Evolutionary conservation across 2,113 vertebrate genomes (phyloP).

Genomic region (Leptodactylus fuscus): DNA sequence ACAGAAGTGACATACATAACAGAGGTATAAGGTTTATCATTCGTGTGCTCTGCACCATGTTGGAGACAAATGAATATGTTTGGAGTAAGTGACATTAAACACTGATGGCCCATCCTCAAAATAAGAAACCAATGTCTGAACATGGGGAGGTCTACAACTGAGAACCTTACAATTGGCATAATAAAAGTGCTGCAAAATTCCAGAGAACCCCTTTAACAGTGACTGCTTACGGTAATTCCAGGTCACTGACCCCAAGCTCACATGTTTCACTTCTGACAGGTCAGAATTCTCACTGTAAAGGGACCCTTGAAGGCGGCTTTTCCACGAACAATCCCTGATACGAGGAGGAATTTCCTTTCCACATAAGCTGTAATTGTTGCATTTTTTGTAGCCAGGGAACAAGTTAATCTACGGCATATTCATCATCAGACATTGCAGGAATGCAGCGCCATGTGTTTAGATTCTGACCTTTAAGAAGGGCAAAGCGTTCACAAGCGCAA

Average conservation of each 20-base stretch:
- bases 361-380: background rate
- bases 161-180: too few species aligned
- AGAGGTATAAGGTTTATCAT: too few species aligned
- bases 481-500: background rate
- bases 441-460: background rate
- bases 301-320: background rate
- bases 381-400: slow-evolving; percentile 8
- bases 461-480: slow-evolving; percentile 26
- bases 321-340: background rate
- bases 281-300: background rate
- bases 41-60: too few species aligned
- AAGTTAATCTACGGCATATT: slow-evolving; percentile 11
- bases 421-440: background rate
- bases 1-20: too few species aligned
- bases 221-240: background rate
- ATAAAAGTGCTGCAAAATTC: background rate
- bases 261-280: background rate
- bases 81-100: too few species aligned
- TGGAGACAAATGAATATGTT: too few species aligned
- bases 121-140: too few species aligned
- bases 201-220: background rate
- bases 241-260: background rate
- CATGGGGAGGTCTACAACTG: too few species aligned
- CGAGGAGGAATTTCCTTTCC: slow-evolving; percentile 19
- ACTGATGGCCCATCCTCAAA: too few species aligned